Evolutionary conservation across 2,113 vertebrate species (phyloP).

Genomic region (Ophiodon elongatus): DNA sequence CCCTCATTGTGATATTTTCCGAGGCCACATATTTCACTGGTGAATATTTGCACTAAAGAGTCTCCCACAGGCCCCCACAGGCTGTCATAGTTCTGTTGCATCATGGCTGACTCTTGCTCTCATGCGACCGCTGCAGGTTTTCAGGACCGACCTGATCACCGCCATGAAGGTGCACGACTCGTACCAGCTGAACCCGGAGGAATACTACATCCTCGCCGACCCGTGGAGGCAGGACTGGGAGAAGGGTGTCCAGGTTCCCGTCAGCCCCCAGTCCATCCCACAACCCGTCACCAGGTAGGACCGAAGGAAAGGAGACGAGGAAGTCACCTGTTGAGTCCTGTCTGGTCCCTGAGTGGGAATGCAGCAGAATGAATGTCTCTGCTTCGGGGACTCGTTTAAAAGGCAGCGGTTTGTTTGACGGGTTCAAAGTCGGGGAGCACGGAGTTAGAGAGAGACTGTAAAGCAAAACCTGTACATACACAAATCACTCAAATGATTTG

Average conservation of each 20-base stretch:
- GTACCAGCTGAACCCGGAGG: conserved; percentile 93
- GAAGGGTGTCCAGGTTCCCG: conserved; percentile 98
- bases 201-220: conserved; percentile 95
- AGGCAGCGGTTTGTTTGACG: not conserved
- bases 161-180: conserved; percentile 99
- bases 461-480: too few species aligned
- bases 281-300: conserved; percentile 91
- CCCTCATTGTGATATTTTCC: not conserved
- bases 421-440: not conserved
- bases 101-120: not conserved
- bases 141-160: conserved; percentile 98
- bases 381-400: not conserved
- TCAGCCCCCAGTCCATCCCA: conserved; percentile 94
- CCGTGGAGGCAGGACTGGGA: conserved; percentile 99
- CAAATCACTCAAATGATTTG: too few species aligned
- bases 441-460: not conserved
- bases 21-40: not conserved
- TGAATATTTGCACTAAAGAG: not conserved
- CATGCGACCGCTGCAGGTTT: conserved; percentile 87
- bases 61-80: not conserved
- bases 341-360: too few species aligned
- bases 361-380: too few species aligned
- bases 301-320: not conserved
- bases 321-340: not conserved
- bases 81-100: not conserved